Evolutionary conservation across 2,113 vertebrate genomes (phyloP).

Genomic region (Polyodon spathula): DNA sequence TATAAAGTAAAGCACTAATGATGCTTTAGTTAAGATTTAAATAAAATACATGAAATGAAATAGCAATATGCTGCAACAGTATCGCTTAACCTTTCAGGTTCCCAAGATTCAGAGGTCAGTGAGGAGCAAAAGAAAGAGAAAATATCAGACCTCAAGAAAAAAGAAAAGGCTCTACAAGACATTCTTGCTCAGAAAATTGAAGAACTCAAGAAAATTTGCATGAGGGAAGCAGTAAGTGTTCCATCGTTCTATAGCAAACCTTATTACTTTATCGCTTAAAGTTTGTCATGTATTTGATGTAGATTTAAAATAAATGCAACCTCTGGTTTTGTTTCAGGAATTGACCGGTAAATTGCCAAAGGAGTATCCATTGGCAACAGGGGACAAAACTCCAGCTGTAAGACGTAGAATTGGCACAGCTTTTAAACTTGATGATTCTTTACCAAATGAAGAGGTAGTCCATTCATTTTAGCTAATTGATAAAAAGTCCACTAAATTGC

Average conservation of each 20-base stretch:
- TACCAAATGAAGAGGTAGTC: slow-evolving; percentile 79
- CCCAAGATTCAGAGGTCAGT: slow-evolving; percentile 78
- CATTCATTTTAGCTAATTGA: no score
- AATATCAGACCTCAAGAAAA: slow-evolving; percentile 79
- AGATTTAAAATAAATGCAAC: background rate
- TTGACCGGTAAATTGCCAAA: slow-evolving; percentile 82
- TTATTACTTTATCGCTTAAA: background rate
- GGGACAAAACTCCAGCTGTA: slow-evolving; percentile 76
- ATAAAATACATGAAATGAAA: no score
- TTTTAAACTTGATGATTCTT: slow-evolving; percentile 81
- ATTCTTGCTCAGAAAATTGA: slow-evolving; percentile 73
- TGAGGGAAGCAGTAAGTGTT: slow-evolving; percentile 85
- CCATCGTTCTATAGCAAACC: slow-evolving; percentile 11
- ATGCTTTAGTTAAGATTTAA: no score
- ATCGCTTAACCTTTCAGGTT: slow-evolving; percentile 53
- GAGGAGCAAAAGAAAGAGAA: slow-evolving; percentile 93
- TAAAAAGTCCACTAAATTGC: no score
- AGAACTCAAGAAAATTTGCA: slow-evolving; percentile 85
- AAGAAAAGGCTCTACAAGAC: slow-evolving; percentile 77
- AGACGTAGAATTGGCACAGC: slow-evolving; percentile 74
- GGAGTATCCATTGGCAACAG: slow-evolving; percentile 79
- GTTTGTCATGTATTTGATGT: background rate
- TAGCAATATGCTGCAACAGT: no score
- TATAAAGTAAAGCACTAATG: no score
- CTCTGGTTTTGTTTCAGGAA: slow-evolving; percentile 57